These are phyloP conservation scores for Arctopsyche grandis DNA, from an alignment of 1,140 invertebrate species.

Conservation along the genomic window DNA sequence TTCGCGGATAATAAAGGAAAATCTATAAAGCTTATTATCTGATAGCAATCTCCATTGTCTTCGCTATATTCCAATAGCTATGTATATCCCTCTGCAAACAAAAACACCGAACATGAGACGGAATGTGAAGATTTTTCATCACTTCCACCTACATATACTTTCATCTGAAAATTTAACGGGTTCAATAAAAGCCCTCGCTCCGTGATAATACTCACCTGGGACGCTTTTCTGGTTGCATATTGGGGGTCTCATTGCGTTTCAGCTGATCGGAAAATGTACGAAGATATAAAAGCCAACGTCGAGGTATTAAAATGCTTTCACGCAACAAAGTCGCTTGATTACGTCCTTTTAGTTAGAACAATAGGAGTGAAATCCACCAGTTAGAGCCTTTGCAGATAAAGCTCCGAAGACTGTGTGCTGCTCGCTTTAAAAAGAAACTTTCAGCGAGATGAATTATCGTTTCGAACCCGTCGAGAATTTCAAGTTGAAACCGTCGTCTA, in stretches of 20 bases:
- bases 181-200: background rate
- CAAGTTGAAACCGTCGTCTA: background rate
- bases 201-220: background rate
- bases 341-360: constrained; percentile 17
- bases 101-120: background rate
- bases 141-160: background rate
- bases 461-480: background rate
- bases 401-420: background rate
- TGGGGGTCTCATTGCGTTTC: background rate
- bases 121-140: background rate
- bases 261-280: background rate
- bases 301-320: background rate
- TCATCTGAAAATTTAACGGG: background rate
- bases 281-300: background rate
- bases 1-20: background rate
- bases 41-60: no score
- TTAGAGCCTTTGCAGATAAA: constrained; percentile 17
- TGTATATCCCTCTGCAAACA: no score
- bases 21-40: background rate
- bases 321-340: constrained; percentile 23
- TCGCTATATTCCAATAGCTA: no score
- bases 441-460: background rate
- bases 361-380: constrained; percentile 9
- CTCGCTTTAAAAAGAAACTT: constrained; percentile 14
- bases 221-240: background rate